A percentile compares a stretch with the other conserved stretches of the same genome.
phyloP scores from a whole-genome alignment of 2,113 vertebrate species.

The Marmota flaviventris region DNA sequence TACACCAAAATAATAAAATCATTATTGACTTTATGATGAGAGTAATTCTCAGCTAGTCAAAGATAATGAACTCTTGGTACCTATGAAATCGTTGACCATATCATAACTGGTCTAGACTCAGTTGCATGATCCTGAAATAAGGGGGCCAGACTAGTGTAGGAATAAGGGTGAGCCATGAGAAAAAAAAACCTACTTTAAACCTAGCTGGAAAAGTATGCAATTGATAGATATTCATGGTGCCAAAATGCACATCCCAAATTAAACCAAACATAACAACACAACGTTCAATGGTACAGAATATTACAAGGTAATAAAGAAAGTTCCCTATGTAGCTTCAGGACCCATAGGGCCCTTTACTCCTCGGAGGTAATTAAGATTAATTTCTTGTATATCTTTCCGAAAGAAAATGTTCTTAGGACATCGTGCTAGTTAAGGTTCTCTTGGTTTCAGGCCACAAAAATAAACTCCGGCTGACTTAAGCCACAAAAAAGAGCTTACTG shows the following conservation, averaged over 20 bases:
- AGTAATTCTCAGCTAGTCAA: background rate
- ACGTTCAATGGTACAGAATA: background rate
- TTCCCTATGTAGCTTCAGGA: background rate
- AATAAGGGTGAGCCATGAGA: background rate
- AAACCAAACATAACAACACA: background rate
- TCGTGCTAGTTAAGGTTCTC: conserved; percentile 60
- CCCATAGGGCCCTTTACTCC: background rate
- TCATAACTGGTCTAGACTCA: background rate
- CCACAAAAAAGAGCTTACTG: conserved; percentile 63
- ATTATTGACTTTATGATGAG: background rate
- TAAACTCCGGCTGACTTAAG: conserved; percentile 53
- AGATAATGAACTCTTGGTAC: background rate
- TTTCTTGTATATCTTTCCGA: conserved; percentile 56
- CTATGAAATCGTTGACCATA: background rate
- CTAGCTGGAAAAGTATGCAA: background rate
- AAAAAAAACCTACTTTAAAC: background rate
- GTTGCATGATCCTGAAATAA: background rate
- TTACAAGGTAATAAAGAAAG: background rate
- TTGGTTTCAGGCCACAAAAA: conserved; percentile 59
- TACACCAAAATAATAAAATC: background rate
- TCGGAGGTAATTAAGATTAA: conserved; percentile 42
- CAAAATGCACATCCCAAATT: background rate
- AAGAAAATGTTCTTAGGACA: conserved; percentile 44
- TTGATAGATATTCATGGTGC: background rate
- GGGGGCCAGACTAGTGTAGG: background rate